These are phyloP conservation scores for Anagyrus pseudococci DNA, from an alignment of 2,888 invertebrate species.

Conservation along the genomic window DNA sequence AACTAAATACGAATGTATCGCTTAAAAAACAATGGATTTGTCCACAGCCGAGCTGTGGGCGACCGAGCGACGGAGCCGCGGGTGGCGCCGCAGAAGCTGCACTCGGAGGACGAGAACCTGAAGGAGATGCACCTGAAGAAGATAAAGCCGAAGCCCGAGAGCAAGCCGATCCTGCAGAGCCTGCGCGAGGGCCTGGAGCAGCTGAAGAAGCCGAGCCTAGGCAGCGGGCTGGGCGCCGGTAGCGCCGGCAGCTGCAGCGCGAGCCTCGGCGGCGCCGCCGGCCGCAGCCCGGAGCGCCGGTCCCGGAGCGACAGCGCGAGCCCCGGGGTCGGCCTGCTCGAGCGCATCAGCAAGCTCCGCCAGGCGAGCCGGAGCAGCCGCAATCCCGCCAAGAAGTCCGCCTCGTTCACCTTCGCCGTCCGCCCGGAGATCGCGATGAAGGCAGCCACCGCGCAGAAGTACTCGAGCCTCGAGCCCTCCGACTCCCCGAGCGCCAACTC, in stretches of 20 bases:
- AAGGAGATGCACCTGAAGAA: constrained; percentile 58
- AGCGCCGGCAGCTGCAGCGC: constrained; percentile 1
- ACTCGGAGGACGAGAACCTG: constrained; percentile 47
- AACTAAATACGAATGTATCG: background rate
- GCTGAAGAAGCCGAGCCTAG: constrained; percentile 47
- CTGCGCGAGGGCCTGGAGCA: constrained; percentile 56
- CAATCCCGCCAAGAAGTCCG: constrained; percentile 60
- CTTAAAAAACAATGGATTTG: background rate
- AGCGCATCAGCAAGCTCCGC: constrained; percentile 56
- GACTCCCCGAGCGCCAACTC: constrained; percentile 5
- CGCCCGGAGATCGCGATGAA: constrained; percentile 56
- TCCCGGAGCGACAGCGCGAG: constrained; percentile 48
- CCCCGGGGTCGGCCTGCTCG: constrained; percentile 55
- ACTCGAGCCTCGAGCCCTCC: constrained; percentile 57
- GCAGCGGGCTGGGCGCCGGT: too few species aligned
- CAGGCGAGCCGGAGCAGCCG: constrained; percentile 53
- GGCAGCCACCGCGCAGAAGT: constrained; percentile 49
- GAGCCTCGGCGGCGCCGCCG: constrained; percentile 46
- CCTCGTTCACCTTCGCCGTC: constrained; percentile 60
- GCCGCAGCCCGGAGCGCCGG: constrained; percentile 43
- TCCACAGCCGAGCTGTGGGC: constrained; percentile 55
- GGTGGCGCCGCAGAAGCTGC: constrained; percentile 55
- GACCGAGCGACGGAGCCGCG: constrained; percentile 59
- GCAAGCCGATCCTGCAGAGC: constrained; percentile 57
- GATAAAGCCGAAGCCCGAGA: constrained; percentile 56